Percentiles rank a stretch among this genome's conserved stretches.
Conservation (phyloP, 2,888 invertebrate genomes). For the Rhabditoides inermis region DNA sequence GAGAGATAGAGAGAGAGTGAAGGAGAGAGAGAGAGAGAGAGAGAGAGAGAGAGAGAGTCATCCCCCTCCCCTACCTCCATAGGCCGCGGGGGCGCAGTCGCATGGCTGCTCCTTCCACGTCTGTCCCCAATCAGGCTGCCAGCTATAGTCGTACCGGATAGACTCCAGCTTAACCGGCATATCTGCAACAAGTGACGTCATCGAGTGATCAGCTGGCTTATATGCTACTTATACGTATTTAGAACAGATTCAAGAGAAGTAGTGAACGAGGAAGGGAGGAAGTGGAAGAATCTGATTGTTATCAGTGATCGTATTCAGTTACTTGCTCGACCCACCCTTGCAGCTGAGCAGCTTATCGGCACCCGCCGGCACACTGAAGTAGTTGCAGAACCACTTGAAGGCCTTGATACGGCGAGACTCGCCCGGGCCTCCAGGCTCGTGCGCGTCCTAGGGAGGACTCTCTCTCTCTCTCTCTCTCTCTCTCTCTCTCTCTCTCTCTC, state of each 20-base stretch:
- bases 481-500: too few species aligned
- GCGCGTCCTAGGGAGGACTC: neutral
- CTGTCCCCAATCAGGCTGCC: slow-evolving; percentile 37
- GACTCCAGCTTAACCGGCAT: slow-evolving; percentile 35
- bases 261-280: too few species aligned
- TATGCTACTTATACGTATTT: neutral
- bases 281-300: too few species aligned
- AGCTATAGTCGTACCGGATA: slow-evolving; percentile 31
- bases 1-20: too few species aligned
- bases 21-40: too few species aligned
- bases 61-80: slow-evolving; percentile 30
- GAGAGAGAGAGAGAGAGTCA: too few species aligned
- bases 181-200: slow-evolving; percentile 13
- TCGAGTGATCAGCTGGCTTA: neutral
- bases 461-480: neutral
- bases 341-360: slow-evolving; percentile 22
- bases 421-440: slow-evolving; percentile 30
- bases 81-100: slow-evolving; percentile 38
- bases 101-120: slow-evolving; percentile 40
- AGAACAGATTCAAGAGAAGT: too few species aligned
- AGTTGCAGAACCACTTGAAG: slow-evolving; percentile 46
- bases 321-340: slow-evolving; percentile 13
- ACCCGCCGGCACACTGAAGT: slow-evolving; percentile 32
- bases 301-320: too few species aligned
- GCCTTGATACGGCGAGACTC: slow-evolving; percentile 45